Base-by-base conservation (phyloP, 1,140 invertebrate species). In the Doryteuthis pealeii region DNA sequence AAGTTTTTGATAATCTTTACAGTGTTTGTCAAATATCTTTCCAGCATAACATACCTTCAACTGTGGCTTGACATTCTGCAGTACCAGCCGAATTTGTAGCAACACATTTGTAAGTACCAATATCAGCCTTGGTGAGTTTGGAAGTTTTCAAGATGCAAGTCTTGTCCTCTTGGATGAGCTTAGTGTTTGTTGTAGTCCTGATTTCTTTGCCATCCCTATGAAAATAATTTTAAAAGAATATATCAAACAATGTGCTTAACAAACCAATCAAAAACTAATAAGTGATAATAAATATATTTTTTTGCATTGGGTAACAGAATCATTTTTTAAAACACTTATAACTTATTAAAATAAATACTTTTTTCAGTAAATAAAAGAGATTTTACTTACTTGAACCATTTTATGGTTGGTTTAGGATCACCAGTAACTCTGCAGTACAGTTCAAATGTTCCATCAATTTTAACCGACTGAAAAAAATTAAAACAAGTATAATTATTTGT, bases 191-290 rank as follows among this genome's bases (percentile, higher is more conserved):
- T 14, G 91, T 92, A 72, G 92, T 91, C 71, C 92, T 91, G 12
- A 98, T 84, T 54, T 93, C 93, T 84, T 93, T 92, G 82, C 95
- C 96, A 85, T 97, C 94, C 83, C 90, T 90, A n/a, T n/a, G n/a
- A n/a, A n/a, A n/a, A n/a, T n/a, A n/a, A n/a, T n/a, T n/a, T n/a
- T n/a, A n/a, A n/a, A n/a, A n/a, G 28, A 62, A 62, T n/a, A 40
- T 40, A 40, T 40, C 35, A 40, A 40, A 40, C n/a, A n/a, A n/a
- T n/a, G n/a, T n/a, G n/a, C n/a, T n/a, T n/a, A n/a, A n/a, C n/a
- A n/a, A n/a, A n/a, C n/a, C n/a, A n/a, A n/a, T n/a, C n/a, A n/a
- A n/a, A n/a, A n/a, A n/a, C n/a, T n/a, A n/a, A n/a, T n/a, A n/a
- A n/a, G n/a, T n/a, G n/a, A n/a, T n/a, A n/a, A n/a, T n/a, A n/a